These are phyloP conservation scores for Engystomops pustulosus DNA, from an alignment of 2,113 vertebrate genomes.

Conservation along the genomic window DNA sequence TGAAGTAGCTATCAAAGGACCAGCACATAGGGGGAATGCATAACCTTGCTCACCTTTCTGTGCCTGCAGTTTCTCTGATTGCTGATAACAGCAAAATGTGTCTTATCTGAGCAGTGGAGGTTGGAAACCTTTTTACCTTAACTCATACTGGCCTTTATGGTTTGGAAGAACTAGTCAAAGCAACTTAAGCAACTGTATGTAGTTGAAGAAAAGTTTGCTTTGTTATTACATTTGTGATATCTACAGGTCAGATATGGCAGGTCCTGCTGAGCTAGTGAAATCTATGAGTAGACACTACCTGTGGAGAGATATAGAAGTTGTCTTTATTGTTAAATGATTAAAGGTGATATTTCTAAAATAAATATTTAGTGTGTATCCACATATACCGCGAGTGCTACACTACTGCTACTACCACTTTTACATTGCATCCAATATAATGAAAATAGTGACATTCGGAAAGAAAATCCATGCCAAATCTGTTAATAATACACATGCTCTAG, in stretches of 20 bases:
- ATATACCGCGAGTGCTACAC: neutral
- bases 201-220: constrained; percentile 1
- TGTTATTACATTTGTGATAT: constrained; percentile 2
- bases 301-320: neutral
- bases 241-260: constrained; percentile 5
- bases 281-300: neutral
- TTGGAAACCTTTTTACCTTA: constrained; percentile 27
- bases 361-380: no score
- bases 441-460: no score
- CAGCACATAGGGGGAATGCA: constrained; percentile 2
- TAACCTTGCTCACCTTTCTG: constrained; percentile 41
- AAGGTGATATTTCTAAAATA: no score
- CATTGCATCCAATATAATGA: no score
- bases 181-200: neutral
- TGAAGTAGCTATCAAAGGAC: constrained; percentile 50
- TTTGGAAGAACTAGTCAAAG: constrained; percentile 28
- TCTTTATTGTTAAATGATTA: neutral
- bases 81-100: constrained; percentile 39
- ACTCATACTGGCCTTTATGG: neutral
- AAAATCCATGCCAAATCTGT: no score
- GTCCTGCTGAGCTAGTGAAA: neutral
- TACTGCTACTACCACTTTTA: no score
- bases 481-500: no score
- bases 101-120: constrained; percentile 16
- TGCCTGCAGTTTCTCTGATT: constrained; percentile 33